Evolutionary conservation across 2,888 invertebrate species (phyloP).

Genomic region (Girardia tigrina): DNA sequence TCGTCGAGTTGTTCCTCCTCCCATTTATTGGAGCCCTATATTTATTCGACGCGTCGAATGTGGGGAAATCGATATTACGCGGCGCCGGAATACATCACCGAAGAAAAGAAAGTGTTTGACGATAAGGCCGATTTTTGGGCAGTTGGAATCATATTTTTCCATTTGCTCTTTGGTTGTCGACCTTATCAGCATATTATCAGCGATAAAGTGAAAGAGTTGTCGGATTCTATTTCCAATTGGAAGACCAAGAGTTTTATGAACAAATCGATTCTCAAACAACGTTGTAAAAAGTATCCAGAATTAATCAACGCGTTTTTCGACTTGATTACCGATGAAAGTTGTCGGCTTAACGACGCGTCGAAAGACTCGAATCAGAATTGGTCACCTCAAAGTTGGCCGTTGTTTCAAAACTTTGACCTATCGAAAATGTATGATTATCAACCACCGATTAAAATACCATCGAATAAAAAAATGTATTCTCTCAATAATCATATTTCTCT

Average conservation of each 20-base stretch:
- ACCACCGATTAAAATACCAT: neutral
- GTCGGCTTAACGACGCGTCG: neutral
- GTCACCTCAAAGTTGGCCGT: neutral
- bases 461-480: slow-evolving; percentile 18
- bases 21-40: slow-evolving; percentile 5
- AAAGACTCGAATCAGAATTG: neutral
- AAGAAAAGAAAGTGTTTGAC: neutral
- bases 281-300: slow-evolving; percentile 11
- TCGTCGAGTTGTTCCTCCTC: neutral
- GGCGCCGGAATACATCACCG: neutral
- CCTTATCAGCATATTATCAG: neutral
- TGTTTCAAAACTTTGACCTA: neutral
- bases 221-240: neutral
- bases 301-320: neutral
- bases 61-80: slow-evolving; percentile 5
- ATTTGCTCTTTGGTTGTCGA: slow-evolving; percentile 1
- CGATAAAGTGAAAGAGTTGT: neutral
- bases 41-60: neutral
- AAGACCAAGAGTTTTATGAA: neutral
- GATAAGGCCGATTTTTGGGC: slow-evolving; percentile 3
- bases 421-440: neutral
- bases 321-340: neutral
- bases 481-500: slow-evolving; percentile 16
- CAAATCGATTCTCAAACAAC: slow-evolving; percentile 11
- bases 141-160: neutral